These are phyloP conservation scores for Brotula barbata DNA, from an alignment of 2,797 vertebrate species.

Conservation along the genomic window DNA sequence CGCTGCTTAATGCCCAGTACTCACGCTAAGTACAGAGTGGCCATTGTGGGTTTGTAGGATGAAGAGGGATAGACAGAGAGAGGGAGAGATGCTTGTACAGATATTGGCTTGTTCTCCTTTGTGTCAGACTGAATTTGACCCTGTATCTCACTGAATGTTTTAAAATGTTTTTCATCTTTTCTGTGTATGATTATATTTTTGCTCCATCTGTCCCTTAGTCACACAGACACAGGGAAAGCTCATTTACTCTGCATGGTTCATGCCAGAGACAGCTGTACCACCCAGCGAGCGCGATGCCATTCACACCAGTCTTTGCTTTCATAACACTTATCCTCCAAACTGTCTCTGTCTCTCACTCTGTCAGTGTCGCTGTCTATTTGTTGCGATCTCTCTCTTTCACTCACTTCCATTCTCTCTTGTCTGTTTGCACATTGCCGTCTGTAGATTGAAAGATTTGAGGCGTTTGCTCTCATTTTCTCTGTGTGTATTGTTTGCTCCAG, in stretches of 20 bases:
- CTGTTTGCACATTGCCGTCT: too few species aligned
- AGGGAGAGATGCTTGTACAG: slow-evolving; percentile 26
- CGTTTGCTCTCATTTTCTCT: too few species aligned
- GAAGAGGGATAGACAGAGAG: slow-evolving; percentile 13
- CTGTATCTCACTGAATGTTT: not conserved
- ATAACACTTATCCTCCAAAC: slow-evolving; percentile 6
- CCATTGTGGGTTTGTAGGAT: slow-evolving; percentile 48
- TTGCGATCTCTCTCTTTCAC: too few species aligned
- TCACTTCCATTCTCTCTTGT: too few species aligned
- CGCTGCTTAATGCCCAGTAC: slow-evolving; percentile 29
- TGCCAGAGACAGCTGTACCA: slow-evolving; percentile 51
- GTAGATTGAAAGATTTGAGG: too few species aligned
- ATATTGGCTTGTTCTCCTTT: slow-evolving; percentile 15
- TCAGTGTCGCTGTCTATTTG: too few species aligned
- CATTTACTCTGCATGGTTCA: slow-evolving; percentile 28
- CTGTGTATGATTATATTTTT: not conserved
- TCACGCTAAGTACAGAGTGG: slow-evolving; percentile 37
- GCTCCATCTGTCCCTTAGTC: not conserved
- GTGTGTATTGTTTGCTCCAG: too few species aligned
- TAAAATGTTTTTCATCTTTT: not conserved
- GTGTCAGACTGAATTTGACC: slow-evolving; percentile 14
- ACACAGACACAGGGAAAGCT: slow-evolving; percentile 19
- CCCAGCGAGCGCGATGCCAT: slow-evolving; percentile 39
- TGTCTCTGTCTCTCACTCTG: too few species aligned
- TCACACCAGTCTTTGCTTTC: slow-evolving; percentile 26